Base-by-base conservation (phyloP, 2,113 vertebrate species). In the pig (Sus scrofa) region DNA sequence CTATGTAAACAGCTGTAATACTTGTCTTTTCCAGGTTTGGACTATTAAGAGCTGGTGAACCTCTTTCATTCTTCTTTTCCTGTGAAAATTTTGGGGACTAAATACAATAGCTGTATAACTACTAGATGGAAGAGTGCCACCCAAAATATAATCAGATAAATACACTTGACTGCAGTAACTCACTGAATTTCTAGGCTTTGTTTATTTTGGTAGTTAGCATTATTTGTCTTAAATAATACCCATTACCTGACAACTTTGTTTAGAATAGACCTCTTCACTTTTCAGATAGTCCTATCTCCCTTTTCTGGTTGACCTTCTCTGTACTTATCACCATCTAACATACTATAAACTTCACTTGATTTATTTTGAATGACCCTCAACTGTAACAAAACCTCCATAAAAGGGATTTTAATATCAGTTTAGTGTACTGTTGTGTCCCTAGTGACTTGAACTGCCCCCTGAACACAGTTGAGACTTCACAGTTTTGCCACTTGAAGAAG, bases 141-240 rank as follows among this genome's bases (percentile, higher is more conserved):
- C 26, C 11, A 81, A 83, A 56, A 7, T 68, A 73, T 7, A 94
- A 50, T 70, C 56, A 96, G 60, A 78, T 39, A 93, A 63, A 58
- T 34, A 91, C 10, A 89, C n/a, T 90, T 78, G 19, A 79, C 60
- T 74, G 3, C n/a, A 81, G 30, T 54, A 89, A 70, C 39, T 58
- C 44, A 91, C 1, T 70, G 27, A 14, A 18, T 84, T 96, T 50
- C 13, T 14, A 96, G n/a, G 6, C 63, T 87, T 85, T 73, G 5
- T 26, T 11, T 77, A 13, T 79, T 85, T 39, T 95, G 58, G 7
- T 65, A 95, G n/a, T 81, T 86, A 65, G 4, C 27, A 67, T 83
- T 84, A 90, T 74, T 87, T 85, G 79, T 81, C 30, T 60, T 86
- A 93, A 68, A 84, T 84, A 73, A 74, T 32, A 93, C 22, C 16